Conservation (phyloP, 2,113 vertebrate genomes). For the Otolemur garnettii region DNA sequence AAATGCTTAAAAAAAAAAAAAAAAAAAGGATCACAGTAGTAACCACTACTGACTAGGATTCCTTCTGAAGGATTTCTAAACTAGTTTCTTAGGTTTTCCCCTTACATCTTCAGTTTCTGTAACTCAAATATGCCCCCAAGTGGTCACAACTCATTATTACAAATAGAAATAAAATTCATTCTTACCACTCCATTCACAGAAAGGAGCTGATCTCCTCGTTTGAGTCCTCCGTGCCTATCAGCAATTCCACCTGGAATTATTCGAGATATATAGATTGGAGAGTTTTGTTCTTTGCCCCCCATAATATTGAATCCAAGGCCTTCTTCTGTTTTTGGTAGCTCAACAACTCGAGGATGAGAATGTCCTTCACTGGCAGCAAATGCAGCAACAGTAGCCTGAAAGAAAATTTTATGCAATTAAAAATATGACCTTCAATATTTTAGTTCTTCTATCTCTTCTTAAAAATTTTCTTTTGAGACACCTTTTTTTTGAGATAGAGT, state of each 20-base stretch:
- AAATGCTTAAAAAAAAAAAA: too few relatives aligned
- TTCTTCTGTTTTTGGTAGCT: conserved; percentile 98
- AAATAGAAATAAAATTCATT: conserved; percentile 67
- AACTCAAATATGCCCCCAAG: conserved; percentile 76
- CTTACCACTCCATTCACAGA: conserved; percentile 99
- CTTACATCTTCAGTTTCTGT: neutral
- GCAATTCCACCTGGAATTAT: conserved; percentile 98
- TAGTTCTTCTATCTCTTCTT: neutral
- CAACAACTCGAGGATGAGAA: conserved; percentile 98
- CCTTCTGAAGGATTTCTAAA: neutral
- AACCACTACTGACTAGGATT: neutral
- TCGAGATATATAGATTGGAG: conserved; percentile 98
- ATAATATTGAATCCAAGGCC: conserved; percentile 99
- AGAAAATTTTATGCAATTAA: conserved; percentile 49
- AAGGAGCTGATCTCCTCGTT: conserved; percentile 98
- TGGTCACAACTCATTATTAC: conserved; percentile 80
- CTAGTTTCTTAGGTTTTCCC: neutral
- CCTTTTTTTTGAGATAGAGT: too few relatives aligned
- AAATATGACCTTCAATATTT: neutral
- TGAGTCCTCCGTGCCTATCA: conserved; percentile 97
- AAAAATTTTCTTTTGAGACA: neutral
- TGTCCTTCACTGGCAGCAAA: conserved; percentile 99
- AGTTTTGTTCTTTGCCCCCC: conserved; percentile 99
- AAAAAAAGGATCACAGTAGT: neutral
- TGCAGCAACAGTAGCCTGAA: conserved; percentile 97